Evolutionary conservation across 1,140 invertebrate species (phyloP).

Genomic region (Orius insidiosus): DNA sequence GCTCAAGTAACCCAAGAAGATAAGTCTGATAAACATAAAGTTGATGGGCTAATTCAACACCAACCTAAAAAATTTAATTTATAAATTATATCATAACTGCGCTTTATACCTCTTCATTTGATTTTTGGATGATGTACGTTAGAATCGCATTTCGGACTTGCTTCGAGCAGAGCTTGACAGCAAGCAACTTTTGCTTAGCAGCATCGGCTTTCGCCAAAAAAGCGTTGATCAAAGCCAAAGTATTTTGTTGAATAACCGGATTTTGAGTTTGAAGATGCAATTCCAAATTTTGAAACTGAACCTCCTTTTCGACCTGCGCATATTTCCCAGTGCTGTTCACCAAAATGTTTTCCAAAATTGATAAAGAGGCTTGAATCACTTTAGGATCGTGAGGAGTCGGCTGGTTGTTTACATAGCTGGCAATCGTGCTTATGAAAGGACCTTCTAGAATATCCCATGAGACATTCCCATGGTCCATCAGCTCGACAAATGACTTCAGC

Average conservation of each 20-base stretch:
- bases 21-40: slow-evolving; percentile 82
- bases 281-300: slow-evolving; percentile 69
- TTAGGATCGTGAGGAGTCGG: slow-evolving; percentile 42
- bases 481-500: slow-evolving; percentile 70
- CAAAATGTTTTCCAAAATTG: slow-evolving; percentile 82
- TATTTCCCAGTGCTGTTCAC: slow-evolving; percentile 72
- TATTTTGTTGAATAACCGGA: slow-evolving; percentile 77
- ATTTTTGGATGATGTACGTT: slow-evolving; percentile 48
- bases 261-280: slow-evolving; percentile 49
- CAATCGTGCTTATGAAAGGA: slow-evolving; percentile 71
- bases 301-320: slow-evolving; percentile 68
- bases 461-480: slow-evolving; percentile 92
- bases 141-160: slow-evolving; percentile 62
- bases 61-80: slow-evolving; percentile 30
- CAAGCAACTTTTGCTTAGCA: slow-evolving; percentile 51
- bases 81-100: slow-evolving; percentile 3
- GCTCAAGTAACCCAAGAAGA: slow-evolving; percentile 69
- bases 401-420: slow-evolving; percentile 53
- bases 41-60: slow-evolving; percentile 88
- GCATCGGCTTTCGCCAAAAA: slow-evolving; percentile 76
- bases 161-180: slow-evolving; percentile 59
- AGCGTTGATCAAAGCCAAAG: slow-evolving; percentile 85
- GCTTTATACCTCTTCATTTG: slow-evolving; percentile 38
- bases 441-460: slow-evolving; percentile 83
- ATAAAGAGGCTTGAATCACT: slow-evolving; percentile 66